phyloP scores from a whole-genome alignment of 2,113 vertebrate species.

The Eublepharis macularius region DNA sequence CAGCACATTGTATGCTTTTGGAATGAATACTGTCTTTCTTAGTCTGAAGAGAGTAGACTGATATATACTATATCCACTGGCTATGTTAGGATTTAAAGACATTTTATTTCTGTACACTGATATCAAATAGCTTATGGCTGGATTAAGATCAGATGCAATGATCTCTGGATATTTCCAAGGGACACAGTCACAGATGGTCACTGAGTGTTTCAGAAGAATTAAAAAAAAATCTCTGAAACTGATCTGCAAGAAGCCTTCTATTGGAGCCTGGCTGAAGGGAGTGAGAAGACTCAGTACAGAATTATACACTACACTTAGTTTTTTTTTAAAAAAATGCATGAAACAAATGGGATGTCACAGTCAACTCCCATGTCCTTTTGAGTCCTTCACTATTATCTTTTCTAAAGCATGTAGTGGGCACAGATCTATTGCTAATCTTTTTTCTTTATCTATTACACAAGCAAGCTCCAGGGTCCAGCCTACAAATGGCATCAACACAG shows the following conservation, averaged over 20 bases:
- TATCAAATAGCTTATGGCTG: constrained; percentile 14
- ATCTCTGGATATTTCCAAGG: background rate
- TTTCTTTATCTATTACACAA: background rate
- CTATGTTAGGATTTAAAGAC: background rate
- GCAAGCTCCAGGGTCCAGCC: background rate
- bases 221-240: background rate
- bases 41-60: background rate
- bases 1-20: constrained; percentile 11
- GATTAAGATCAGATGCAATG: constrained; percentile 15
- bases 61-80: background rate
- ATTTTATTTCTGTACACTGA: background rate
- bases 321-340: background rate
- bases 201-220: background rate
- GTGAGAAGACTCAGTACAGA: background rate
- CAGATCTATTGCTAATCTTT: background rate
- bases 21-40: constrained; percentile 22
- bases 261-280: background rate
- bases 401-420: background rate
- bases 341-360: background rate
- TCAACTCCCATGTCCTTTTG: background rate
- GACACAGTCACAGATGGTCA: background rate
- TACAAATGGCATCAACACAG: background rate
- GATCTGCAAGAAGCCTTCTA: background rate
- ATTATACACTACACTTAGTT: rapidly evolving
- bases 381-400: background rate